Evolutionary conservation across 2,888 invertebrate genomes (phyloP).

Genomic region (Sipha maydis): DNA sequence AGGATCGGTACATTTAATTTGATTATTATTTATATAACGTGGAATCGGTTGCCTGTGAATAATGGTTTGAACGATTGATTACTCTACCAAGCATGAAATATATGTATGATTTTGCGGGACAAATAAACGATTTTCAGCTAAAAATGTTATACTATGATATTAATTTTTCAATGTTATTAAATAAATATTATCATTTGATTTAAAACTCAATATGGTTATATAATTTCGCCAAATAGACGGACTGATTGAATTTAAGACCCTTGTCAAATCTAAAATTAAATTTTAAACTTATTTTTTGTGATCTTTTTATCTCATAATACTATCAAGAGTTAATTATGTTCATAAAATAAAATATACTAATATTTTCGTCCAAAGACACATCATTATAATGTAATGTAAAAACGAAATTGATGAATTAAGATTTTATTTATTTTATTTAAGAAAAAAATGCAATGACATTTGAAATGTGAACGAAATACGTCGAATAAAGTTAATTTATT

Average conservation of each 20-base stretch:
- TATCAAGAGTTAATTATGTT: constrained; percentile 12
- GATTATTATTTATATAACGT: not conserved
- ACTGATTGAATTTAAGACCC: not conserved
- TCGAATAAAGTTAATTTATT: constrained; percentile 16
- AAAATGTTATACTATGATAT: not conserved
- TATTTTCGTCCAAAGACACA: constrained; percentile 5
- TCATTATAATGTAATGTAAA: not conserved
- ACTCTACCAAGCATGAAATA: too few relatives aligned
- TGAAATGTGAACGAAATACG: not conserved
- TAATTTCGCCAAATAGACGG: not conserved
- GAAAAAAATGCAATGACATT: constrained; percentile 4
- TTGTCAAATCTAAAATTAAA: not conserved
- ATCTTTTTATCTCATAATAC: not conserved
- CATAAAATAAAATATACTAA: constrained; percentile 4
- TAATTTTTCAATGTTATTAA: not conserved
- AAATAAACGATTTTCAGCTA: not conserved
- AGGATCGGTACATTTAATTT: not conserved
- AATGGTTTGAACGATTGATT: not conserved
- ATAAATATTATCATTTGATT: not conserved
- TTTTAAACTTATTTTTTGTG: not conserved
- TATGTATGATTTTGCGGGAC: not conserved
- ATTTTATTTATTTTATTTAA: not conserved
- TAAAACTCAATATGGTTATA: not conserved
- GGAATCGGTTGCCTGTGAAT: not conserved
- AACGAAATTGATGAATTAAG: constrained; percentile 3